Conservation (phyloP, 2,113 vertebrate genomes). For the Poecilia latipinna region DNA sequence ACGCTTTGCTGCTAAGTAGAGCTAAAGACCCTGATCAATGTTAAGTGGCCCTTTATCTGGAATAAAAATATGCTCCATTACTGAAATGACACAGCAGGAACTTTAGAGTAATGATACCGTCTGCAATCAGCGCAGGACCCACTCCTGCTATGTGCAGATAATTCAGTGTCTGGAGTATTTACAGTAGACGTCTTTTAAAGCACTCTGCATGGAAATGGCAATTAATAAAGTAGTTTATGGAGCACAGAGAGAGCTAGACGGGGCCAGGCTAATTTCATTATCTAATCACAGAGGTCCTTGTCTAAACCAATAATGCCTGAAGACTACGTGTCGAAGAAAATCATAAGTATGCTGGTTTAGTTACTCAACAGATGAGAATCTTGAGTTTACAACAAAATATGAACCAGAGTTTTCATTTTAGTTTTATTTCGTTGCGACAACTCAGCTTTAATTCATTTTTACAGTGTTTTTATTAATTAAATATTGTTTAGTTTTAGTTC, state of each 20-base stretch:
- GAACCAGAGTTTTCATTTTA: no score
- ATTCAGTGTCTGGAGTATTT: conserved; percentile 40
- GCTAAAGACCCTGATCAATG: conserved; percentile 54
- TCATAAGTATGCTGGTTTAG: conserved; percentile 22
- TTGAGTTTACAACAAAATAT: neutral
- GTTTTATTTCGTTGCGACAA: no score
- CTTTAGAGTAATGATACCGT: conserved; percentile 45
- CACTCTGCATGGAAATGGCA: conserved; percentile 38
- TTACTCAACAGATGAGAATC: conserved; percentile 15
- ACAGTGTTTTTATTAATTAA: no score
- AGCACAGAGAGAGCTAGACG: conserved; percentile 1
- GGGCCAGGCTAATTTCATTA: conserved; percentile 33
- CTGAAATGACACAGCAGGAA: conserved; percentile 51
- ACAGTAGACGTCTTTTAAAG: conserved; percentile 24
- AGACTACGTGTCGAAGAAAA: conserved; percentile 12
- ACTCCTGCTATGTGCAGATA: conserved; percentile 17
- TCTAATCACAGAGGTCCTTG: conserved; percentile 28
- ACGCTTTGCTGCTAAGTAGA: conserved; percentile 46
- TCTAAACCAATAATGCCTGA: conserved; percentile 22
- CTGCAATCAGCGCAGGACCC: conserved; percentile 41
- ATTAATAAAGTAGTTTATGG: conserved; percentile 51
- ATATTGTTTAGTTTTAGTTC: no score
- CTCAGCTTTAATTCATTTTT: no score
- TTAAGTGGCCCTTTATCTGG: conserved; percentile 54
- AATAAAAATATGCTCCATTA: conserved; percentile 65